phyloP scores from a whole-genome alignment of 2,888 invertebrate species.

The Syrista parreyssii region DNA sequence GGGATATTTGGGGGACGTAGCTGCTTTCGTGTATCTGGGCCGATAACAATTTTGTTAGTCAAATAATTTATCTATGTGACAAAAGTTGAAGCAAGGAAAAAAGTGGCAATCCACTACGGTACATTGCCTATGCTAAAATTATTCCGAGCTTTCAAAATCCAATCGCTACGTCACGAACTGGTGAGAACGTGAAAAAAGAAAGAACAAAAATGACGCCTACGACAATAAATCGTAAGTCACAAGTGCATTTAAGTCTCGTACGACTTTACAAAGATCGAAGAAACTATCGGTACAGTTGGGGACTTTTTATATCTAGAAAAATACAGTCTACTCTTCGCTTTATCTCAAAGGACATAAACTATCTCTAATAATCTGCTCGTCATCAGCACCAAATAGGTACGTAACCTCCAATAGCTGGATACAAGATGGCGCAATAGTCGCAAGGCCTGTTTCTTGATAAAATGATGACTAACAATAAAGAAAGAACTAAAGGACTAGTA shows the following conservation, averaged over 20 bases:
- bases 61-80: not conserved
- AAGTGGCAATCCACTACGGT: not conserved
- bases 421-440: not conserved
- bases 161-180: not conserved
- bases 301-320: constrained; percentile 48
- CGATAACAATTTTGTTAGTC: not conserved
- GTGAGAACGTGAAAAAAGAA: not conserved
- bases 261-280: not conserved
- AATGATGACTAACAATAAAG: not conserved
- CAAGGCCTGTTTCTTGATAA: not conserved
- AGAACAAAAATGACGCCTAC: not conserved
- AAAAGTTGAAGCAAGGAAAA: not conserved
- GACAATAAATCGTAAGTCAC: constrained; percentile 29
- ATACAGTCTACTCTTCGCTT: constrained; percentile 45
- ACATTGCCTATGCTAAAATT: not conserved
- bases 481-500: not conserved
- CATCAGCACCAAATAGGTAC: not conserved
- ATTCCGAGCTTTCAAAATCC: not conserved
- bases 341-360: not conserved
- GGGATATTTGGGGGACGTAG: too few species aligned
- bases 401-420: not conserved
- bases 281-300: not conserved
- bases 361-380: not conserved
- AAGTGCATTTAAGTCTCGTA: constrained; percentile 36
- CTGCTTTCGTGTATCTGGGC: too few species aligned